phyloP scores from a whole-genome alignment of 2,113 vertebrate species.

The Cercocebus atys region DNA sequence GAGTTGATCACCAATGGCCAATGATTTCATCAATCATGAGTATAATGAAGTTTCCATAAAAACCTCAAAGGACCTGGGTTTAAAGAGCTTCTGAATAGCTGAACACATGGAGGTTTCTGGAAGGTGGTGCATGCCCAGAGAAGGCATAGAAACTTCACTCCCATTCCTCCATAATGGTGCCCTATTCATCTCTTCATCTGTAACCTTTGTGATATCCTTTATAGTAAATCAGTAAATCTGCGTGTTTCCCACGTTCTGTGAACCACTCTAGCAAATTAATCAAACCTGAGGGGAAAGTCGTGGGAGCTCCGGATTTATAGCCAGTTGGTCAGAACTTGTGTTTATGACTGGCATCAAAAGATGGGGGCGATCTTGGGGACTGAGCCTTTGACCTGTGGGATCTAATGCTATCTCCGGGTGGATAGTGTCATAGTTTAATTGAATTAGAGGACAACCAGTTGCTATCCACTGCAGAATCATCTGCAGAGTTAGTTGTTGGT shows the following conservation, averaged over 20 bases:
- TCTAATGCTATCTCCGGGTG: neutral
- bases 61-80: neutral
- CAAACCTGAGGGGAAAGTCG: neutral
- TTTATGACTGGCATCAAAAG: neutral
- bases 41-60: neutral
- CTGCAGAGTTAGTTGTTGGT: neutral
- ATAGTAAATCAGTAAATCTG: neutral
- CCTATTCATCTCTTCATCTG: neutral
- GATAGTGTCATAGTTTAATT: neutral
- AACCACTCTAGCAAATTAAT: neutral
- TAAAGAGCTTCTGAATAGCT: neutral
- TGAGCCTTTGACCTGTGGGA: neutral
- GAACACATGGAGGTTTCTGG: neutral
- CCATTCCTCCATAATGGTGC: neutral
- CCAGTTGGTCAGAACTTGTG: neutral
- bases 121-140: neutral
- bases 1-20: neutral
- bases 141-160: neutral
- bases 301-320: neutral
- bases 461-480: neutral
- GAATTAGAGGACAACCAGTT: neutral
- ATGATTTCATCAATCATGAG: neutral
- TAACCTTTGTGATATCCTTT: neutral
- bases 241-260: neutral
- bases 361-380: neutral